Evolutionary conservation across 2,797 vertebrate species (phyloP).

Genomic region (Distichodus sexfasciatus): DNA sequence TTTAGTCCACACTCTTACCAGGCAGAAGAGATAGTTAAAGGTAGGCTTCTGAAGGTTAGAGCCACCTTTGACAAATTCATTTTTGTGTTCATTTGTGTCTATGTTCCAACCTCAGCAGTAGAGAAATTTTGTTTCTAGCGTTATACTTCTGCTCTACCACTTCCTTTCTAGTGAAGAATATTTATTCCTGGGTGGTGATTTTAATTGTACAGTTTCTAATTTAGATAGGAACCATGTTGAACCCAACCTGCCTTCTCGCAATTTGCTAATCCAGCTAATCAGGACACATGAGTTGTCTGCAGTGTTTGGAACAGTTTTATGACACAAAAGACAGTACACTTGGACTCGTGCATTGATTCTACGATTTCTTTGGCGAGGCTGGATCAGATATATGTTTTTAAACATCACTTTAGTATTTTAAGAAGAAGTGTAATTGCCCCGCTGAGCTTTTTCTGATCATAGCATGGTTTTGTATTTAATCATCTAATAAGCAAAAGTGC

Average conservation of each 20-base stretch:
- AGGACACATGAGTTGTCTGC: not conserved
- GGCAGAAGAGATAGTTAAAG: not conserved
- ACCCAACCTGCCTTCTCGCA: not conserved
- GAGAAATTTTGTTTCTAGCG: not conserved
- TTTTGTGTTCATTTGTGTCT: conserved; percentile 19
- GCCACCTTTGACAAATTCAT: not conserved
- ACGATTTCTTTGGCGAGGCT: not conserved
- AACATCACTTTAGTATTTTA: conserved; percentile 5
- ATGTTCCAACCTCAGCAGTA: not conserved
- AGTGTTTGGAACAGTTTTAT: not conserved
- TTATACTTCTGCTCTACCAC: not conserved
- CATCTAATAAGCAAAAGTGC: not conserved
- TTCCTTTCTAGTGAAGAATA: not conserved
- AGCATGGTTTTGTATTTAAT: not conserved
- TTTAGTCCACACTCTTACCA: not conserved
- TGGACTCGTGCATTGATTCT: not conserved
- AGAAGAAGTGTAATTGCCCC: not conserved
- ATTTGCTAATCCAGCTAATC: not conserved
- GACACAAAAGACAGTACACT: not conserved
- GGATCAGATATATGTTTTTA: not conserved
- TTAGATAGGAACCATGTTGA: conserved; percentile 1
- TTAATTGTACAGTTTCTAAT: conserved; percentile 9
- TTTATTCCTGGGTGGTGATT: conserved; percentile 25
- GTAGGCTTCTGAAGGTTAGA: not conserved
- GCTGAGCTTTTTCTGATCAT: not conserved